These are phyloP conservation scores for Numenius phaeopus DNA, from an alignment of 2,797 vertebrate species.

Conservation along the genomic window DNA sequence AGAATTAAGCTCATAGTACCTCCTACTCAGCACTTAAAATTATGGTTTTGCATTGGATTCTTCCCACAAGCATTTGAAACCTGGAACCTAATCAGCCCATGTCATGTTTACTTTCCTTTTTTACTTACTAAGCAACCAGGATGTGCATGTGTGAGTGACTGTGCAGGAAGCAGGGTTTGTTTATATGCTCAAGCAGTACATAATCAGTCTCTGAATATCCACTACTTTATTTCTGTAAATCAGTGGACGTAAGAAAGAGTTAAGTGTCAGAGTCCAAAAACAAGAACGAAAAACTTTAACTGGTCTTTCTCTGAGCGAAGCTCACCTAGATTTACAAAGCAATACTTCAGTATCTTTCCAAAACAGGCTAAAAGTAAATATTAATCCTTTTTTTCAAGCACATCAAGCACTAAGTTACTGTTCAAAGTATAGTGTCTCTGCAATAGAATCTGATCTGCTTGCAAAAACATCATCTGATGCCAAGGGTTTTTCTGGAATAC, in stretches of 20 bases:
- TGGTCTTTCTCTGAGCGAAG: slow-evolving; percentile 28
- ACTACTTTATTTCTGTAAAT: not conserved
- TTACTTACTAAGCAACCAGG: slow-evolving; percentile 68
- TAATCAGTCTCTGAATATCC: not conserved
- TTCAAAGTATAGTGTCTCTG: slow-evolving; percentile 40
- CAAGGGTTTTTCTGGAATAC: slow-evolving; percentile 39
- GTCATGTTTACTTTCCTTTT: slow-evolving; percentile 66
- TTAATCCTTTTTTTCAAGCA: slow-evolving; percentile 44
- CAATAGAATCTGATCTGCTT: slow-evolving; percentile 49
- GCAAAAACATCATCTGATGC: slow-evolving; percentile 52
- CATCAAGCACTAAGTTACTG: not conserved
- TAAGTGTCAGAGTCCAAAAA: not conserved
- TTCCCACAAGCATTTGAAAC: slow-evolving; percentile 71
- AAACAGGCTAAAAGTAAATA: slow-evolving; percentile 27
- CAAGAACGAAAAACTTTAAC: not conserved
- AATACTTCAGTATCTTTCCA: not conserved
- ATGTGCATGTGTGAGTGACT: slow-evolving; percentile 22
- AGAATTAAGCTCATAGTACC: slow-evolving; percentile 59
- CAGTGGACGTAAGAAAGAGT: not conserved
- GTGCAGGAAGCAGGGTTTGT: not conserved
- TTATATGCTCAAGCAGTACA: not conserved
- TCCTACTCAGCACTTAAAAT: slow-evolving; percentile 66
- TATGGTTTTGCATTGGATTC: slow-evolving; percentile 56
- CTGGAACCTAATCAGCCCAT: slow-evolving; percentile 55
- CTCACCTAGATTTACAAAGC: slow-evolving; percentile 35